These are phyloP conservation scores for Microplitis demolitor DNA, from an alignment of 1,140 invertebrate genomes.

Conservation along the genomic window DNA sequence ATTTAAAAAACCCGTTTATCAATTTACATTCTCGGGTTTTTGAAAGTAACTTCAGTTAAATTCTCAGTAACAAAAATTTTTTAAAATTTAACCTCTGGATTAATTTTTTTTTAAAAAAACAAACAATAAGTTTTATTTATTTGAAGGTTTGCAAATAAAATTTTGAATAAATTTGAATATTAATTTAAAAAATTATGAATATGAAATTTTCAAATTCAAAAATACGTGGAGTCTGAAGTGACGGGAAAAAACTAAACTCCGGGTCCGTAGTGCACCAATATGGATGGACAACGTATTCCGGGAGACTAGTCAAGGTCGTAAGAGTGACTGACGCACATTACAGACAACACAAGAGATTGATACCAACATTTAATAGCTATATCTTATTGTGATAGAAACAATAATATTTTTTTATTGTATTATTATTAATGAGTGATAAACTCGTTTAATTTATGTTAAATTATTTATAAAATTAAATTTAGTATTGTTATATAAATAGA, in stretches of 20 bases:
- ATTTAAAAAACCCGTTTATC: not conserved
- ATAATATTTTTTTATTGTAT: slow-evolving; percentile 26
- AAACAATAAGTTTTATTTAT: too few relatives aligned
- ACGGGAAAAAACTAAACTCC: too few relatives aligned
- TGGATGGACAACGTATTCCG: not conserved
- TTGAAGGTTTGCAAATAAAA: too few relatives aligned
- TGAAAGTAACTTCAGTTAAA: too few relatives aligned
- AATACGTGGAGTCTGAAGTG: too few relatives aligned
- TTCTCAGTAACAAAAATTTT: too few relatives aligned
- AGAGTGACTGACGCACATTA: slow-evolving; percentile 9
- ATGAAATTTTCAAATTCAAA: too few relatives aligned
- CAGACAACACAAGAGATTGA: not conserved
- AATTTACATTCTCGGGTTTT: not conserved
- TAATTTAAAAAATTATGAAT: too few relatives aligned
- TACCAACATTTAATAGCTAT: not conserved
- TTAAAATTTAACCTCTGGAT: too few relatives aligned
- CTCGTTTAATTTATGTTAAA: slow-evolving; percentile 29
- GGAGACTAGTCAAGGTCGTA: slow-evolving; percentile 14
- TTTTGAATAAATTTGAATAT: too few relatives aligned
- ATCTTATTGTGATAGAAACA: slow-evolving; percentile 26
- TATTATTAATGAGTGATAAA: slow-evolving; percentile 27
- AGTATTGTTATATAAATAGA: slow-evolving; percentile 13
- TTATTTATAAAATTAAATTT: not conserved
- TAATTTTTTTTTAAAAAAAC: too few relatives aligned
- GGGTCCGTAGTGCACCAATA: not conserved